Conservation (phyloP, 1,140 invertebrate genomes). For the Chrysomallon squamiferum region DNA sequence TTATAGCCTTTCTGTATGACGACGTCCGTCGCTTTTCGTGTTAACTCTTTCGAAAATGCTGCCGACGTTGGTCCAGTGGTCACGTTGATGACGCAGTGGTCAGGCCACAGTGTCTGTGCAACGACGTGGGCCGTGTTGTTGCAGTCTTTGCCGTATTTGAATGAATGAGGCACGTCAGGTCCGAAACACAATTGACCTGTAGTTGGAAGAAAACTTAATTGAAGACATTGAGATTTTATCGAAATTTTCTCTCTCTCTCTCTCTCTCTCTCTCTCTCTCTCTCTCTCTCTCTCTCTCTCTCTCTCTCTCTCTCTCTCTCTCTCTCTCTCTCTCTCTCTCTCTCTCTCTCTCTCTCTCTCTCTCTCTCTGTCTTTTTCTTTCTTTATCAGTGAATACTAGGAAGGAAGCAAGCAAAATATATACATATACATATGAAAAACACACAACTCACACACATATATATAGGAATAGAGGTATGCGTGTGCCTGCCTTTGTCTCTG, state of each 20-base stretch:
- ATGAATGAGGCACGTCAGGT: neutral
- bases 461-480: too few species aligned
- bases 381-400: too few species aligned
- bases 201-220: neutral
- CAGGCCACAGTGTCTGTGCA: slow-evolving; percentile 46
- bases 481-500: too few species aligned
- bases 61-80: slow-evolving; percentile 31
- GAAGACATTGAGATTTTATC: neutral
- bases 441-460: too few species aligned
- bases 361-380: too few species aligned
- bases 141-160: slow-evolving; percentile 14
- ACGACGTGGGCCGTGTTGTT: slow-evolving; percentile 4
- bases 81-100: slow-evolving; percentile 49
- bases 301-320: neutral
- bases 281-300: neutral
- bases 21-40: slow-evolving; percentile 18
- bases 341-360: too few species aligned
- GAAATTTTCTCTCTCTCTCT: neutral
- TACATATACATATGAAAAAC: too few species aligned
- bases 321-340: too few species aligned
- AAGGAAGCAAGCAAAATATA: too few species aligned
- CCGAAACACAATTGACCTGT: slow-evolving; percentile 16
- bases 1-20: slow-evolving; percentile 41
- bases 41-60: slow-evolving; percentile 20
- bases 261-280: too few species aligned